phyloP scores from a whole-genome alignment of 2,113 vertebrate species.

The Solea senegalensis region DNA sequence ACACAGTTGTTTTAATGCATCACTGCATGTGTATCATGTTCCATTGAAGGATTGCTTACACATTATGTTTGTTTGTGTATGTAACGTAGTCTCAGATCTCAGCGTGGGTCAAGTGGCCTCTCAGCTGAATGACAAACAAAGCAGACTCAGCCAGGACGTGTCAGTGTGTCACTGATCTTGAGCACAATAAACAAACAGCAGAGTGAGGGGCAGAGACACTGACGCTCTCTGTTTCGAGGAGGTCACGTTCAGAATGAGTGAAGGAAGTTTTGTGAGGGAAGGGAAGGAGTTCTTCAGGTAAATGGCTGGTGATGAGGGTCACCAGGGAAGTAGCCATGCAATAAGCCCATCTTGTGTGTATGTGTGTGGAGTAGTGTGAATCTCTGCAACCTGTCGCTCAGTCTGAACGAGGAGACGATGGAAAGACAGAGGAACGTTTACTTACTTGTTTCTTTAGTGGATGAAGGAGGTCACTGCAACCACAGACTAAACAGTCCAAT shows the following conservation, averaged over 20 bases:
- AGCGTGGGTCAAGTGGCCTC: slow-evolving; percentile 36
- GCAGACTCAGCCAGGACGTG: slow-evolving; percentile 21
- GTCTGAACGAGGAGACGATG: background rate
- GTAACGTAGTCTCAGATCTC: background rate
- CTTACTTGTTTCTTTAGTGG: slow-evolving; percentile 1
- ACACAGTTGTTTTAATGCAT: too few relatives aligned
- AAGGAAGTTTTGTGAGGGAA: slow-evolving; percentile 3
- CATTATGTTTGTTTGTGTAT: background rate
- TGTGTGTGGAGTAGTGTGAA: slow-evolving; percentile 2
- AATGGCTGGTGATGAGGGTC: slow-evolving; percentile 10
- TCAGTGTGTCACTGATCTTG: slow-evolving; percentile 13
- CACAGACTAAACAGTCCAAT: slow-evolving; percentile 1
- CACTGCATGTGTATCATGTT: too few relatives aligned
- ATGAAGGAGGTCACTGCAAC: background rate
- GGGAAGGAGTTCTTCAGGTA: background rate
- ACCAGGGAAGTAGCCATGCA: slow-evolving; percentile 32
- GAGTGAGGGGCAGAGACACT: slow-evolving; percentile 5
- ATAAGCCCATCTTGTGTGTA: background rate
- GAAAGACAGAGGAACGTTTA: background rate
- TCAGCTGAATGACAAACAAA: slow-evolving; percentile 30
- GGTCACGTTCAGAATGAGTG: slow-evolving; percentile 41
- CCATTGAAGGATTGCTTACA: background rate
- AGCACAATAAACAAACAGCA: slow-evolving; percentile 29
- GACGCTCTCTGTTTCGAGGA: background rate
- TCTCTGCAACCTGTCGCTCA: background rate